phyloP scores from a whole-genome alignment of 2,888 invertebrate species.

The Luperina nickerlii region DNA sequence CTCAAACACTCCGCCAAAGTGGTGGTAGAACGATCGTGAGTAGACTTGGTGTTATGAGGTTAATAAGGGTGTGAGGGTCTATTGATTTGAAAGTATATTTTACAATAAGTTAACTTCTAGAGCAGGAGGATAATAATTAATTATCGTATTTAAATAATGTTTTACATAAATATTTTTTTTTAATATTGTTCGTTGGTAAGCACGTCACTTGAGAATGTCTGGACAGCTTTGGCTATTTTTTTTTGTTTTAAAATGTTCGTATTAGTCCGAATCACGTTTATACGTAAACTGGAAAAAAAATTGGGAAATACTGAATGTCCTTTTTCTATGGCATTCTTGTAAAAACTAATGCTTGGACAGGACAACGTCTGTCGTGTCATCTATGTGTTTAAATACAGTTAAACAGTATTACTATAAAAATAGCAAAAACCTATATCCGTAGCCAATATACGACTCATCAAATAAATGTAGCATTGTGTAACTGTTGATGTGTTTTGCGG shows the following conservation, averaged over 20 bases:
- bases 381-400: neutral
- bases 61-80: neutral
- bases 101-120: neutral
- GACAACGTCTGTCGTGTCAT: too few species aligned
- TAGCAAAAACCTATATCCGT: neutral
- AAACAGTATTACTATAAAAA: neutral
- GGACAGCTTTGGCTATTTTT: fast-evolving
- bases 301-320: too few species aligned
- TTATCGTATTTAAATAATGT: neutral
- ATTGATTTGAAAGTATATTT: neutral
- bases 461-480: neutral
- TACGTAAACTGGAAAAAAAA: neutral
- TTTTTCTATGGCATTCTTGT: neutral
- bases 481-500: constrained; percentile 4
- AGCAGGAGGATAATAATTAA: neutral
- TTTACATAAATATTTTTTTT: neutral
- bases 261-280: neutral
- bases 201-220: neutral
- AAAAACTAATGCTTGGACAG: too few species aligned
- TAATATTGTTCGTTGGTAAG: neutral
- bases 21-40: constrained; percentile 11
- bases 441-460: neutral
- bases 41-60: constrained; percentile 7
- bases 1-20: constrained; percentile 37
- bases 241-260: neutral